Evolutionary conservation across 2,113 vertebrate genomes (phyloP), one percentile per base, ranked within the genome.

Genomic region (Notothenia rossii): DNA sequence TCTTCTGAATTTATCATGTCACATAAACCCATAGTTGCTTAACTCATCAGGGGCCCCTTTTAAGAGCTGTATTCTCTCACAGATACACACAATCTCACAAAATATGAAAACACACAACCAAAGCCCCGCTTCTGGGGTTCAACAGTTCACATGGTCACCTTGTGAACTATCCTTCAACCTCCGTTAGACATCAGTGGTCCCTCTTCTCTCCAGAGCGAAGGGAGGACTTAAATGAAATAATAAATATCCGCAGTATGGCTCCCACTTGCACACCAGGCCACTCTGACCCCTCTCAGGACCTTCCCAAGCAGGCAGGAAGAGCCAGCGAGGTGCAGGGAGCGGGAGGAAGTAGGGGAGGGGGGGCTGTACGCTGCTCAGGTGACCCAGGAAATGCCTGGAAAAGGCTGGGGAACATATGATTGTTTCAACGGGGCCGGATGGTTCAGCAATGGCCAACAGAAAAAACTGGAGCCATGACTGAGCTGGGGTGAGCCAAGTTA

Each of bases 231-330:
- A 90, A 90, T 87, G 86, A 94, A 94, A 94, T 92, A 95, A 95
- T 93, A 95, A 95, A 95, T 95, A 94, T 91, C 85, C 85, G 1
- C 82, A 51, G 84, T 91, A 89, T 88, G 90, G 88, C 88, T 92
- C 90, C 91, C 88, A 74, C 86, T 88, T 75, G 91, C 85, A 12
- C 90, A 75, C 89, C 88, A 73, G 85, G 90, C 82, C 79, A 71
- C 58, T 75, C 29, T 86, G 93, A 94, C 92, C 94, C 93, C 93
- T 94, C 91, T 93, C 94, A 93, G 91, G 93, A 93, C 92, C 93
- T 91, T 79, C 83, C 77, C 86, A 79, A 77, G 48, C 70, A 82
- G 84, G 88, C 89, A 92, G 91, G 92, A 94, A 93, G 89, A 86
- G 71, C 68, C 84, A 51, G 67, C 13, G 20, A 79, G 75, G 74